Conservation (phyloP, 2,113 vertebrate genomes). For the Caloenas nicobarica region DNA sequence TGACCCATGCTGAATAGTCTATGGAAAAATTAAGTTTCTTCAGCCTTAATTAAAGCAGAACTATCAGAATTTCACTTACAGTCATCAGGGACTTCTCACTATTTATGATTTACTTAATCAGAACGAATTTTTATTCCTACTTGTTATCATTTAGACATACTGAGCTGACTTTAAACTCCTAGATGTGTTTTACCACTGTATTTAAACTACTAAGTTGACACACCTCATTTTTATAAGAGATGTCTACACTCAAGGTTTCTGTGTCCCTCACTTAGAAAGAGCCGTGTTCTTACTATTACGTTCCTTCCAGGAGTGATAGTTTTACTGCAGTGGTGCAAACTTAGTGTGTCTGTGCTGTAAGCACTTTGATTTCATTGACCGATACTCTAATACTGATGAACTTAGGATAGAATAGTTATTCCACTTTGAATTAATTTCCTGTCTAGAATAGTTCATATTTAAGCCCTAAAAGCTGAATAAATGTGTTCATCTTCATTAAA, state of each 20-base stretch:
- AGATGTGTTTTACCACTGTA: background rate
- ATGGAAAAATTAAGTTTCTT: background rate
- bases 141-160: background rate
- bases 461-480: background rate
- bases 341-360: background rate
- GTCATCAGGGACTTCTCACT: background rate
- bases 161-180: background rate
- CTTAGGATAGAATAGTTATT: background rate
- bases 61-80: background rate
- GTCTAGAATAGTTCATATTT: background rate
- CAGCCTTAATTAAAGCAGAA: background rate
- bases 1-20: background rate
- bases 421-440: background rate
- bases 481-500: background rate
- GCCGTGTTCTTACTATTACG: background rate
- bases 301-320: background rate
- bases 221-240: background rate
- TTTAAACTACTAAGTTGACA: background rate
- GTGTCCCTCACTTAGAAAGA: background rate
- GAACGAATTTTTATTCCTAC: background rate
- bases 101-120: background rate
- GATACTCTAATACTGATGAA: background rate
- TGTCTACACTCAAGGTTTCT: background rate
- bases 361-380: background rate
- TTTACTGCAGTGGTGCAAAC: background rate